phyloP scores from a whole-genome alignment of 2,113 vertebrate species.

The Apodemus speciosus region DNA sequence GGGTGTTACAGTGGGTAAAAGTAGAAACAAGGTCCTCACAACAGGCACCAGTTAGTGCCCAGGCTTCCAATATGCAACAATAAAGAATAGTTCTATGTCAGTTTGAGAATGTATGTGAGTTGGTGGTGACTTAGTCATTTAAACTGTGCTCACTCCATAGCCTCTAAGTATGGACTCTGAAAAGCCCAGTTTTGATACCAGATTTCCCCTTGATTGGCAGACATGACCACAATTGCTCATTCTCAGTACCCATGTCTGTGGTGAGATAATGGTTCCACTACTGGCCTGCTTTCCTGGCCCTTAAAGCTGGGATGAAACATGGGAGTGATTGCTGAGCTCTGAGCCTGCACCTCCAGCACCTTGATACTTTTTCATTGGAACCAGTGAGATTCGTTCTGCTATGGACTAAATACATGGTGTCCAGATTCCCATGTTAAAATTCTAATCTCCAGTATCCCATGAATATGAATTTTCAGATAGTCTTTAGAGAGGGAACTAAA shows the following conservation, averaged over 20 bases:
- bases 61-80: not conserved
- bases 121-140: not conserved
- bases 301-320: not conserved
- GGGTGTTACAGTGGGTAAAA: not conserved
- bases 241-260: too few species aligned
- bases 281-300: too few species aligned
- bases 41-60: not conserved
- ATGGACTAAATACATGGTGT: not conserved
- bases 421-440: rapidly evolving
- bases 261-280: not conserved
- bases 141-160: not conserved
- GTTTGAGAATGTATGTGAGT: too few species aligned
- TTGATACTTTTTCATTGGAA: not conserved
- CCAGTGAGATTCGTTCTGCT: not conserved
- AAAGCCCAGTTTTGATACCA: rapidly evolving
- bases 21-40: too few species aligned
- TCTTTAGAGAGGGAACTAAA: not conserved
- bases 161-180: not conserved
- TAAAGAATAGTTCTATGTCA: not conserved
- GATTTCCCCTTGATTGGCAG: not conserved
- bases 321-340: not conserved
- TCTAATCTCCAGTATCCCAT: not conserved
- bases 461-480: not conserved
- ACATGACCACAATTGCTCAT: too few species aligned
- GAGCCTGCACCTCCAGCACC: not conserved